Percentiles rank a stretch among this genome's conserved stretches.
These are phyloP conservation scores for Cantharis lateralis DNA, from an alignment of 2,888 invertebrate genomes.

Conservation along the genomic window DNA sequence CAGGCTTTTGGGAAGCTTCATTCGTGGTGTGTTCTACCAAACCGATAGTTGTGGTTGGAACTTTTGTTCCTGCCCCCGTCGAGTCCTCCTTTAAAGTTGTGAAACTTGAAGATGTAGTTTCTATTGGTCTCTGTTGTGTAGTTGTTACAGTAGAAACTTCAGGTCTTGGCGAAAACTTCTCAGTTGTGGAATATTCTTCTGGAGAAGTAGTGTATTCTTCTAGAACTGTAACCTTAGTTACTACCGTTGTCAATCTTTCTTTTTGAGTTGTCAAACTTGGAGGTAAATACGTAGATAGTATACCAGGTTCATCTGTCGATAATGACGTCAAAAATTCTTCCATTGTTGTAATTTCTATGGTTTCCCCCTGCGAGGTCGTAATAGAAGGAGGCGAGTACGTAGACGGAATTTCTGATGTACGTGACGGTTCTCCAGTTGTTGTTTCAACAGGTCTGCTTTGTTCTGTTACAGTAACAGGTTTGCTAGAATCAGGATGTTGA, in stretches of 20 bases:
- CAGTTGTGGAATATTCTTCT: neutral
- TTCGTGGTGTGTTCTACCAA: neutral
- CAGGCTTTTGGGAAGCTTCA: neutral
- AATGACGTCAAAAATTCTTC: neutral
- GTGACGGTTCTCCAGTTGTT: neutral
- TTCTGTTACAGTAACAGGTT: neutral
- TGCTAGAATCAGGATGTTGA: neutral
- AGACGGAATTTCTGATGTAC: neutral
- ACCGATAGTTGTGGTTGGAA: neutral
- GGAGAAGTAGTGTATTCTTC: neutral
- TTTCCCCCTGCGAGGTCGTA: neutral
- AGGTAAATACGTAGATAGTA: neutral
- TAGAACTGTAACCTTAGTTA: neutral
- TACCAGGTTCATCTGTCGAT: neutral
- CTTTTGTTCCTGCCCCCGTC: neutral
- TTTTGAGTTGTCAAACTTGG: neutral
- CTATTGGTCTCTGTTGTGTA: neutral
- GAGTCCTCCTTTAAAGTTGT: neutral
- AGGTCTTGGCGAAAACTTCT: neutral
- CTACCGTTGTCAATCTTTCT: neutral
- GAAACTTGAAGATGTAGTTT: neutral
- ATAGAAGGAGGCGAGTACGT: neutral
- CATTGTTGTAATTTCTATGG: neutral
- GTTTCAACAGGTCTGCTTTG: neutral
- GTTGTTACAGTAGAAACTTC: neutral